These are phyloP conservation scores for Erethizon dorsatum DNA, from an alignment of 2,797 vertebrate species.

Conservation along the genomic window DNA sequence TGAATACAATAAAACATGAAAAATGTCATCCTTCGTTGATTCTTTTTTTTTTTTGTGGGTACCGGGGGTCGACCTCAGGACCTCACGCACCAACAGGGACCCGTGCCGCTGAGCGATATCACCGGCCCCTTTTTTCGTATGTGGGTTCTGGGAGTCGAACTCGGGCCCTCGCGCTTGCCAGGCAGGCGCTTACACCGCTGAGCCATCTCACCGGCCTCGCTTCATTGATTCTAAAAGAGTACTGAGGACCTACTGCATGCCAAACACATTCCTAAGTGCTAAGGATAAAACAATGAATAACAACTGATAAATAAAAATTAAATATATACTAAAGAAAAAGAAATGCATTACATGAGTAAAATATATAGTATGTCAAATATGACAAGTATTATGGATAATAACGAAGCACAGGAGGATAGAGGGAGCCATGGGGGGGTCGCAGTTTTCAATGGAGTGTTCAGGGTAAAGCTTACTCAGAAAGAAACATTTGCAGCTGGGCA, in stretches of 20 bases:
- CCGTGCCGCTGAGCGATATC: too few species aligned
- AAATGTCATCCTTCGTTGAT: not conserved
- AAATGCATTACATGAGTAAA: conserved; percentile 11
- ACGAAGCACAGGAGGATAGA: not conserved
- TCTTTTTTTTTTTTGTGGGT: too few species aligned
- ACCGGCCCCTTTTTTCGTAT: too few species aligned
- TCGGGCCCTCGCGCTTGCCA: too few species aligned
- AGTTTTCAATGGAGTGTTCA: not conserved
- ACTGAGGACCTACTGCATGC: not conserved
- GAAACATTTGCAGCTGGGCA: not conserved
- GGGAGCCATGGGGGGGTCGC: not conserved
- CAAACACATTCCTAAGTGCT: conserved; percentile 2
- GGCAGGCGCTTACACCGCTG: too few species aligned
- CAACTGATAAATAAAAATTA: conserved; percentile 1
- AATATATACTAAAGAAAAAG: not conserved
- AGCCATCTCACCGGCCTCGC: too few species aligned
- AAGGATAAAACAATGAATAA: not conserved
- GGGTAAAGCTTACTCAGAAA: not conserved
- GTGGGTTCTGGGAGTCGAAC: too few species aligned
- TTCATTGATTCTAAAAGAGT: conserved; percentile 14
- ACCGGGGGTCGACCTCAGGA: too few species aligned
- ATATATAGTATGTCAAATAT: not conserved
- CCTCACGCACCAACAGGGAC: too few species aligned
- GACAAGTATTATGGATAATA: not conserved
- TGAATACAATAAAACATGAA: not conserved